A percentile compares a stretch with the other conserved stretches of the same genome.
Conservation (phyloP, 2,797 vertebrate genomes). For the Amphiprion clarkii region DNA sequence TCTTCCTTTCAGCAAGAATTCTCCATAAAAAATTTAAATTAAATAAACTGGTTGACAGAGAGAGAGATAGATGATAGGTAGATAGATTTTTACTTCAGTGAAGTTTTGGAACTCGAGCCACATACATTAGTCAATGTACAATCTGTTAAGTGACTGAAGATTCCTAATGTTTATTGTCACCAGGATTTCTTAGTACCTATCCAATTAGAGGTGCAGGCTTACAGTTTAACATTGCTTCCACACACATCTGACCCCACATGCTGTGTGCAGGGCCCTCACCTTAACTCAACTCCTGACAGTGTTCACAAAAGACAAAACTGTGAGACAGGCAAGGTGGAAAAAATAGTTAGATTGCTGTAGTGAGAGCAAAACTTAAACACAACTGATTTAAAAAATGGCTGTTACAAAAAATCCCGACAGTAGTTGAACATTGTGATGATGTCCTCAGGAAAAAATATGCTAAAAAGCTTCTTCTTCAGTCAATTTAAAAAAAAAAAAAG, state of each 20-base stretch:
- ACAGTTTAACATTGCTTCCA: conserved; percentile 10
- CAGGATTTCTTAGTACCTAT: conserved; percentile 10
- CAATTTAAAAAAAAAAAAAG: not conserved
- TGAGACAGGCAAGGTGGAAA: not conserved
- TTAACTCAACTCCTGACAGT: conserved; percentile 1
- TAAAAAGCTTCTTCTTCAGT: too few species aligned
- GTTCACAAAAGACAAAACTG: conserved; percentile 7
- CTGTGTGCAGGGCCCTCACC: conserved; percentile 8
- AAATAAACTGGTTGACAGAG: too few species aligned
- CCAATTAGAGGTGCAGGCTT: conserved; percentile 55
- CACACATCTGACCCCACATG: not conserved
- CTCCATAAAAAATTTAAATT: too few species aligned
- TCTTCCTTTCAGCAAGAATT: too few species aligned
- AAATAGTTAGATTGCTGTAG: too few species aligned
- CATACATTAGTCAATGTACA: conserved; percentile 15
- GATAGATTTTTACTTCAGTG: not conserved
- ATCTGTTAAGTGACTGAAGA: conserved; percentile 16
- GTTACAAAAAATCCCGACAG: too few species aligned
- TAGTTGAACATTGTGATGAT: not conserved
- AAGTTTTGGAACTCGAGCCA: not conserved
- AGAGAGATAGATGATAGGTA: too few species aligned
- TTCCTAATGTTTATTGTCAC: conserved; percentile 16
- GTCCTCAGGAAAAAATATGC: not conserved
- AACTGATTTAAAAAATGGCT: too few species aligned
- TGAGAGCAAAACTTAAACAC: too few species aligned